Evolutionary conservation across 2,113 vertebrate species (phyloP).

Genomic region (Rhegmatorhina hoffmannsi): DNA sequence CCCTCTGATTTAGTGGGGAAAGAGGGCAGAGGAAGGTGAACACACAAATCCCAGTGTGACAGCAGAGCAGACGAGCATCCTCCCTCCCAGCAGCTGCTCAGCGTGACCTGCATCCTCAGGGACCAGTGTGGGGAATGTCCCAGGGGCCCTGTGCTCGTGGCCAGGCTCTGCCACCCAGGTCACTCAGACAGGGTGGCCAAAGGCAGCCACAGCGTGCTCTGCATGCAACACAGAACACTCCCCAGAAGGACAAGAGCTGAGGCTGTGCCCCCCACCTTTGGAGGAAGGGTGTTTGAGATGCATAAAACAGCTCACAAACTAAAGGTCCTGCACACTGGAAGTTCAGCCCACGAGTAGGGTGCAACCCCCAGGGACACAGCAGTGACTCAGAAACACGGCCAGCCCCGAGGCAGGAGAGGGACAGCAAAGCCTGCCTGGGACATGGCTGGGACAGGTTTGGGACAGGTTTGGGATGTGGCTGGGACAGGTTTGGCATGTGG

Average conservation of each 20-base stretch:
- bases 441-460: accelerated
- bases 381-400: neutral
- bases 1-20: neutral
- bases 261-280: neutral
- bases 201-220: neutral
- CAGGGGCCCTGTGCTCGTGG: accelerated
- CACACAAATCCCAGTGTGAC: accelerated
- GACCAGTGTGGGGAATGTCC: neutral
- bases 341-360: neutral
- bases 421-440: accelerated
- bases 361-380: neutral
- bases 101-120: neutral
- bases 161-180: neutral
- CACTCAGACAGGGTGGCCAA: accelerated
- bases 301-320: neutral
- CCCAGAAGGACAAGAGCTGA: neutral
- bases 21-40: neutral
- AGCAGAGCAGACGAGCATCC: neutral
- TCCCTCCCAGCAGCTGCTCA: neutral
- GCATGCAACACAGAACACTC: neutral
- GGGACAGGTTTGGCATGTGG: too few relatives aligned
- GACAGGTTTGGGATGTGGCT: accelerated
- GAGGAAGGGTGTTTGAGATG: neutral
- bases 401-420: neutral
- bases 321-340: neutral